Evolutionary conservation across 30 jellyfish, hydroid and myxozoan species (phyloP), one percentile per base, ranked within the genome.

Genomic region (Clytia hemisphaerica): DNA sequence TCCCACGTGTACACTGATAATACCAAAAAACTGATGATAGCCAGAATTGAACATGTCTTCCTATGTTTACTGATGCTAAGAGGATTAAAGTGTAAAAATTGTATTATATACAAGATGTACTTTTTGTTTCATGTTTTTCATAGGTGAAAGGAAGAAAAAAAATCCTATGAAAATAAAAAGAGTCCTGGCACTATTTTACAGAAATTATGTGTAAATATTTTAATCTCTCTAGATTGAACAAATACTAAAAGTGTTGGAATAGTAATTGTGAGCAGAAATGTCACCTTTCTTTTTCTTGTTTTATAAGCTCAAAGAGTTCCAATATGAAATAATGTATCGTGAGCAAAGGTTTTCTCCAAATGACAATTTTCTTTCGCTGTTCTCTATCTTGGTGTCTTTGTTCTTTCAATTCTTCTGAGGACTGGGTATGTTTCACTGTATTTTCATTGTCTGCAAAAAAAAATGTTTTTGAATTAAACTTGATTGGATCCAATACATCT

Each of bases 261-360:
- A 31, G 0, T n/a, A 0, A 72, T 73, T 9, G 0, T n/a, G 3
- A 22, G 47, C 19, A 36, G 58, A 42, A n/a, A 34, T 75, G 87
- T 61, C 51, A 85, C 96, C 75, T 85, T 73, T 29, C 60, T 59
- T 80, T 85, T 55, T 85, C 96, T 18, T 47, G 71, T 55, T 76
- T 69, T 34, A 85, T 36, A 14, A 85, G 64, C 4, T 77, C 64
- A 37, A 85, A 33, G 15, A 71, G 19, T 63, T 85, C 96, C 35
- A 85, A 37, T n/a, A 85, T 34, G 45, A 85, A 85, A 61, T 85
- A 85, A 18, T 85, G 83, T 51, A 85, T 48, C 6, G 96, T 85
- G 28, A 85, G 74, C 4, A 77, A 25, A 21, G 96, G 96, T 34
- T 72, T 79, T 57, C 93, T 71, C 96, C 96, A 85, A 47, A 85